Evolutionary conservation across 2,113 vertebrate genomes (phyloP), one percentile per base, ranked within the genome.

Genomic region (Dasypus novemcinctus): DNA sequence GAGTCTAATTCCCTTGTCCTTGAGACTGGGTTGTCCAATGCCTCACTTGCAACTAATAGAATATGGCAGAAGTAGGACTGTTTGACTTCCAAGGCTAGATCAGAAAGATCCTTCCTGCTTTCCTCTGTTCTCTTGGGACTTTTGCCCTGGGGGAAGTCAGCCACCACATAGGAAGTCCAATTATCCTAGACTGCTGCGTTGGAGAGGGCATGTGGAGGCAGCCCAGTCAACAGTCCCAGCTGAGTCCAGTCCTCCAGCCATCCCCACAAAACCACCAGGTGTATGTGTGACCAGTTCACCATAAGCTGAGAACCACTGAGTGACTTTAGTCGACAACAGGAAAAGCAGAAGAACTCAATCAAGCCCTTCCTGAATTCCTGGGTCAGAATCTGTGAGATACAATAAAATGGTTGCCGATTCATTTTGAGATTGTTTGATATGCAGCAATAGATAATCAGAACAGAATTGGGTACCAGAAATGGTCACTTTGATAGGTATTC

Each of bases 111-210:
- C 15, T 13, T 0, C 15, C 14, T 2, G 7, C 25, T n/a, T 78
- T 80, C 21, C 68, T 36, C 31, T 54, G 36, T 10, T 54, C 74
- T 63, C 54, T 21, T 31, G 7, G 38, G 66, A n/a, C 15, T 18
- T 21, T 36, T 36, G 6, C n/a, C n/a, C 36, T 38, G 14, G 14
- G 38, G 59, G 68, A 54, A 75, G 75, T 38, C 33, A 71, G 84
- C 6, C 74, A 33, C 18, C 54, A 18, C 61, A 0, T 3, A 25
- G 46, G 33, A 76, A 54, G 17, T 23, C 31, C 61, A 14, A 0
- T 41, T 1, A 2, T 25, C 31, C 1, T 0, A 38, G 36, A 33
- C 27, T 2, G 0, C 20, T 25, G 2, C 5, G 2, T 23, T 7
- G 18, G 33, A 36, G 29, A 79, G 33, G 54, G 13, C 9, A 29